phyloP scores from a whole-genome alignment of 2,888 invertebrate genomes.

The Strigamia transsilvanica region DNA sequence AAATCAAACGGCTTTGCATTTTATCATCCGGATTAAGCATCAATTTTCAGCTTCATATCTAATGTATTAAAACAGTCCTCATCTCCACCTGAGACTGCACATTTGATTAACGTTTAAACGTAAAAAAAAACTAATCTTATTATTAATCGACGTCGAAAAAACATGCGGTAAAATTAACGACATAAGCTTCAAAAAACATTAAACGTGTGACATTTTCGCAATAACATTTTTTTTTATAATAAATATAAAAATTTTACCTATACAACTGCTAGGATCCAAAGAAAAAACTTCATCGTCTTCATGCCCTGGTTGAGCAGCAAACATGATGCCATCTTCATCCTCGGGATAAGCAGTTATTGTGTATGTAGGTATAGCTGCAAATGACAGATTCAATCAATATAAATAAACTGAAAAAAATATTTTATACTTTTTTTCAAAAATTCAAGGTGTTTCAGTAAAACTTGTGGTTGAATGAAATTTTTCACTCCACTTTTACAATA shows the following conservation, averaged over 20 bases:
- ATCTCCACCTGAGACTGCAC: neutral
- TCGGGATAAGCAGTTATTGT: constrained; percentile 56
- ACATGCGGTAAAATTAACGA: constrained; percentile 16
- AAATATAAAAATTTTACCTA: constrained; percentile 30
- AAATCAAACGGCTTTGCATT: neutral
- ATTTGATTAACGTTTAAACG: neutral
- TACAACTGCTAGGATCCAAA: neutral
- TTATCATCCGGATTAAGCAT: constrained; percentile 2
- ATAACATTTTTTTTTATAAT: neutral
- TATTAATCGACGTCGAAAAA: constrained; percentile 27
- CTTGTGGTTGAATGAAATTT: neutral
- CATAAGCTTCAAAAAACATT: constrained; percentile 63
- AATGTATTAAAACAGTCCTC: neutral
- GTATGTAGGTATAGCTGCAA: constrained; percentile 24
- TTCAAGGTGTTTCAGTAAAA: neutral
- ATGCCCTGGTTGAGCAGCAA: constrained; percentile 78
- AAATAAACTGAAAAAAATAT: neutral
- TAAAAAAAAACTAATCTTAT: too few relatives aligned
- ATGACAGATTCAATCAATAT: constrained; percentile 5
- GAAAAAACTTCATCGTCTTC: constrained; percentile 40
- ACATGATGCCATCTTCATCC: constrained; percentile 78
- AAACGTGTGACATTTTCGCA: constrained; percentile 71
- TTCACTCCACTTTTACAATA: neutral
- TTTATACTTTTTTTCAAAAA: neutral
- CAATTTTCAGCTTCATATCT: constrained; percentile 8